Conservation (phyloP, 2,113 vertebrate species). For the Petaurus breviceps region DNA sequence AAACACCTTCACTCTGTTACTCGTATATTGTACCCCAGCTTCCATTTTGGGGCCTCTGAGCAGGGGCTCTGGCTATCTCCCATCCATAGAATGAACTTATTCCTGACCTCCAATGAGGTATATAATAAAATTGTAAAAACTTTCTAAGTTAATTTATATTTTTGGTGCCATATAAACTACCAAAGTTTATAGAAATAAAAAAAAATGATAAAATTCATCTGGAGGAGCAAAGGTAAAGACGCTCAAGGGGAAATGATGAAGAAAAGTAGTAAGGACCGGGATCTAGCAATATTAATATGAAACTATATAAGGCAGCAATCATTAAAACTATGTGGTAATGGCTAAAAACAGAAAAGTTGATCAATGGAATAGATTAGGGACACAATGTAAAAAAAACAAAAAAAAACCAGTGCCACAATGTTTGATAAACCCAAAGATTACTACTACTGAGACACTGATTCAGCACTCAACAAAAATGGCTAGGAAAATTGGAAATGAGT, state of each 20-base stretch:
- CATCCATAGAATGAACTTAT: background rate
- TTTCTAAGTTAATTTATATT: background rate
- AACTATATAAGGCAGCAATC: background rate
- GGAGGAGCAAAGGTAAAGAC: background rate
- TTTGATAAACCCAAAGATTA: background rate
- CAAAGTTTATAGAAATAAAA: background rate
- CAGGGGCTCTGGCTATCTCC: background rate
- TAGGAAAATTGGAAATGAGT: background rate
- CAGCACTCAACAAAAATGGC: background rate
- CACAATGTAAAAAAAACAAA: background rate
- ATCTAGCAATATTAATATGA: background rate
- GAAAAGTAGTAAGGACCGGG: background rate
- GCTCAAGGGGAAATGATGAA: background rate
- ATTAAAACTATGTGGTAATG: background rate
- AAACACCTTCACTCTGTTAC: background rate
- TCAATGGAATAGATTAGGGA: background rate
- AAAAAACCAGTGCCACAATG: background rate
- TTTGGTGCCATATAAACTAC: background rate
- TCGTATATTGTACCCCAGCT: background rate
- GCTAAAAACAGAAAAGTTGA: background rate
- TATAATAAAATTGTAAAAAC: background rate
- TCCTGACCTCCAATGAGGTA: too few species aligned
- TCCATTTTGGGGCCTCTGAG: background rate
- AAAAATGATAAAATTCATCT: background rate
- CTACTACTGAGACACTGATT: background rate